These are phyloP conservation scores for Nephotettix cincticeps DNA, from an alignment of 1,140 invertebrate species.

Conservation along the genomic window DNA sequence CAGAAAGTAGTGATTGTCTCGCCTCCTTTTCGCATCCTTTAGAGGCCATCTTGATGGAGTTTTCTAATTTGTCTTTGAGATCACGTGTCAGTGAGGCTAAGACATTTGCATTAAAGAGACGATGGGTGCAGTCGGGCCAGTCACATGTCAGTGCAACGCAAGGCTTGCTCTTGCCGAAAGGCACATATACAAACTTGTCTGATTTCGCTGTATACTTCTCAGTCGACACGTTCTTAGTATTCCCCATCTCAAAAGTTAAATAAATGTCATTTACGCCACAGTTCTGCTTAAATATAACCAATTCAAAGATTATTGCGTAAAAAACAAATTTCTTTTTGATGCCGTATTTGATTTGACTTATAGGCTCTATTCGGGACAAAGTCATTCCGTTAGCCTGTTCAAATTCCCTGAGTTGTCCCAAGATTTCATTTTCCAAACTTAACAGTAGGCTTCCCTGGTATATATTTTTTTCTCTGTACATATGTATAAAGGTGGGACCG, in stretches of 20 bases:
- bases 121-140: neutral
- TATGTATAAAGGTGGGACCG: neutral
- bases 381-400: neutral
- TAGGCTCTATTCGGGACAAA: neutral
- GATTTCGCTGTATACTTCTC: too few relatives aligned
- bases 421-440: neutral
- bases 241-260: too few relatives aligned
- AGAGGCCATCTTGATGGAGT: neutral
- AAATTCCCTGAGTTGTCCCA: neutral
- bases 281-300: neutral
- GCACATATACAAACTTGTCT: neutral
- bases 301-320: neutral
- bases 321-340: neutral
- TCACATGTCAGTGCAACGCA: neutral
- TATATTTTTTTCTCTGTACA: neutral
- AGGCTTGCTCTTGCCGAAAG: neutral
- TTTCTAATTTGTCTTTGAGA: neutral
- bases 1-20: neutral
- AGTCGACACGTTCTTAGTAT: too few relatives aligned
- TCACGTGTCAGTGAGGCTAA: neutral
- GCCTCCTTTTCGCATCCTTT: neutral
- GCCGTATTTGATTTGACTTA: neutral
- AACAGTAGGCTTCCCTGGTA: neutral
- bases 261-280: too few relatives aligned
- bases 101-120: neutral